phyloP scores from a whole-genome alignment of 2,113 vertebrate genomes.

The Python bivittatus region DNA sequence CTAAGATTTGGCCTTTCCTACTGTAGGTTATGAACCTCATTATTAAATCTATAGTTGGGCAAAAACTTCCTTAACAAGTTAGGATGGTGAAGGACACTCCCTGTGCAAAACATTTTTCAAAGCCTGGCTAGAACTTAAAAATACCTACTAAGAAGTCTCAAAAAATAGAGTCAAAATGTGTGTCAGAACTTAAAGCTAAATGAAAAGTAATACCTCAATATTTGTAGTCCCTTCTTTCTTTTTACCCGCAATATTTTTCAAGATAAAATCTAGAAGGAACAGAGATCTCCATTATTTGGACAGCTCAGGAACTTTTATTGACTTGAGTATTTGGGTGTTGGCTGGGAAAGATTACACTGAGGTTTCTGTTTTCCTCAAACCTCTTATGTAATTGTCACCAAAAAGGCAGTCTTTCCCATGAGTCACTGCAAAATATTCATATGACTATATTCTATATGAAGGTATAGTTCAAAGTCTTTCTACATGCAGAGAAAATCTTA shows the following conservation, averaged over 20 bases:
- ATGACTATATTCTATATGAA: background rate
- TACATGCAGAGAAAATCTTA: background rate
- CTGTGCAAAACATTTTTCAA: background rate
- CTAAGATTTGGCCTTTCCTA: fast-evolving
- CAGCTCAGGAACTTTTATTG: background rate
- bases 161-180: fast-evolving
- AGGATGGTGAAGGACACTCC: background rate
- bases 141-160: fast-evolving
- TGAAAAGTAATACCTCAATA: background rate
- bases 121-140: background rate
- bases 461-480: background rate
- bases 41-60: background rate
- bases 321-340: background rate
- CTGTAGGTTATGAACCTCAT: background rate
- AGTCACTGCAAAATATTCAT: background rate
- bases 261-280: background rate
- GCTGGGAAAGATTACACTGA: background rate
- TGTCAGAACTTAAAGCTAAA: background rate
- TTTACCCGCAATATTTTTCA: background rate
- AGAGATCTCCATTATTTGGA: background rate
- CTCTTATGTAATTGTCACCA: background rate
- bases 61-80: background rate
- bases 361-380: background rate
- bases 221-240: background rate
- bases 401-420: background rate